Evolutionary conservation across 2,888 invertebrate genomes (phyloP), one percentile per base, ranked within the genome.

Genomic region (Eustalomyia histrio): DNA sequence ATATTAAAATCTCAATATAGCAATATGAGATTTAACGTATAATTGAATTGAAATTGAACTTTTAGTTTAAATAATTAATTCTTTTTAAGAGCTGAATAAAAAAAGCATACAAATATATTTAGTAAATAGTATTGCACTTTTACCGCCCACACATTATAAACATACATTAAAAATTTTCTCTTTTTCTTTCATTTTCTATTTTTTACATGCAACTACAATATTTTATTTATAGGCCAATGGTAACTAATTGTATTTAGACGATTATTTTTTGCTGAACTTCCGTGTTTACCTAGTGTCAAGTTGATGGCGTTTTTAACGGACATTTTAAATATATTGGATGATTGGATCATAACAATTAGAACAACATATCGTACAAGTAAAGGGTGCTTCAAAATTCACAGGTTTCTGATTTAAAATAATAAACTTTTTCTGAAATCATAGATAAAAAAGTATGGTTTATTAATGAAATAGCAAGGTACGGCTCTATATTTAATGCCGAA

Each of bases 261-360:
- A 33, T 35, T 53, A n/a, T 68, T 16, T 29, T 8, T 33, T 29
- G 7, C 17, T 69, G 73, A 76, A 80, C 80, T 80, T 80, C 81
- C 78, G 81, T 61, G 5, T 52, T 57, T 33, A 58, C 64, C n/a
- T n/a, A 47, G 10, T 74, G 81, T 74, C 81, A 81, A 78, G 81
- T 81, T 78, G 74, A 81, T 71, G 74, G 74, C 29, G 14, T 55
- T 53, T 72, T 65, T 60, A 39, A 24, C 8, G 18, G 43, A 16
- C 33, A 63, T 16, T 5, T 43, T 18, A 29, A 21, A 72, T 67
- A n/a, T 65, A 53, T 78, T 78, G 71, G 64, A 64, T 35, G 21
- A 29, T 2, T 9, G 53, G 68, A 75, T 52, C 60, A 18, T 58
- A 76, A n/a, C 50, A 58, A 58, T 47, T 53, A 16, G 17, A n/a